Base-by-base conservation (phyloP, 2,888 invertebrate species). In the Hyposoter didymator region DNA sequence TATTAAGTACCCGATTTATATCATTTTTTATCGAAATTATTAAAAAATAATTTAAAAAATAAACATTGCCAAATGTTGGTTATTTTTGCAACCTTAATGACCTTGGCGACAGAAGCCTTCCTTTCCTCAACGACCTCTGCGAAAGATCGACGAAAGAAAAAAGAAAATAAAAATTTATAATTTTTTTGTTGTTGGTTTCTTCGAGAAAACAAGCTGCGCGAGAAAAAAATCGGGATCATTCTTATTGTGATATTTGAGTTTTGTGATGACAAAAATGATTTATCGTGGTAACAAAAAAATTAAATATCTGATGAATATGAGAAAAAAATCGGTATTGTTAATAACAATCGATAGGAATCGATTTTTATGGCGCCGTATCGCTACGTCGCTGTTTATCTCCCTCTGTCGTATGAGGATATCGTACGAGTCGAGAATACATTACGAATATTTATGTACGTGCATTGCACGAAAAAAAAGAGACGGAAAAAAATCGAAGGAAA, bases 1-100 rank as follows among this genome's bases (percentile, higher is more conserved):
- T 94, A 93, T 93, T 93, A 94, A 93, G 93, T 93, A 93, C 90
- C 91, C 93, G 90, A 93, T 94, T 94, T 94, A 92, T 94, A 93
- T 94, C 93, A 94, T 94, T 94, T 94, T 94, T 93, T 94, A 94
- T 93, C 92, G 91, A 94, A 93, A 93, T 94, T 93, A 94, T 94
- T 93, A 94, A 94, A 94, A 94, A 94, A 94, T 93, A 90, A 93
- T 92, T 93, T 91, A 91, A 93, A 94, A 72, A 66, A 66, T 39
- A 66, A 93, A 87, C 28, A 81, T 74, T 47, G 66, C 73, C 74
- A 88, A 84, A 85, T 90, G 88, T 76, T 70, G 73, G 7, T 19
- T 43, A 43, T 69, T 69, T 55, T 70, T 74, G 55, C 47, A 19
- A 14, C 49, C 59, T 45, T 45, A 47, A 47, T n/a, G 55, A 22